Percentiles rank a stretch among this genome's conserved stretches.
Evolutionary conservation across 2,113 vertebrate genomes (phyloP).

Genomic region (Hippocampus comes): DNA sequence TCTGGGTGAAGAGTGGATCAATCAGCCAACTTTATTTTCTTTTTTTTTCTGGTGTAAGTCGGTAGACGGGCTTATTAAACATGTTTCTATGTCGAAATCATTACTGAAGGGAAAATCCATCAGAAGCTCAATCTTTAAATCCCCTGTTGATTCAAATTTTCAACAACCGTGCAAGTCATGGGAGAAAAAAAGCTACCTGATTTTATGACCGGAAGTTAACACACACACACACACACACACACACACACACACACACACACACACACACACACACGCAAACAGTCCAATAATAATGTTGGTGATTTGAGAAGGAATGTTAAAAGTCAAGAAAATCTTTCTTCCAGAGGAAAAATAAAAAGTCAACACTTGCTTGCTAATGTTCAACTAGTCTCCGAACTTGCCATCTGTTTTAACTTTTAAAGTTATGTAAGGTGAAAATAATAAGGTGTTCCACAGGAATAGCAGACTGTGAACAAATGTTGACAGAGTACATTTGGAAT

Average conservation of each 20-base stretch:
- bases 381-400: not conserved
- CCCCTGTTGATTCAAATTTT: not conserved
- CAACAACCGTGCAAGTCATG: not conserved
- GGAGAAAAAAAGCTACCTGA: not conserved
- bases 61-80: not conserved
- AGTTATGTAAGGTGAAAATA: conserved; percentile 1
- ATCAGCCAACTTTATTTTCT: not conserved
- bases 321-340: not conserved
- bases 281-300: not conserved
- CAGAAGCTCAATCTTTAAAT: not conserved
- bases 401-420: conserved; percentile 2
- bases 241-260: not conserved
- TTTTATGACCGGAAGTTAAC: not conserved
- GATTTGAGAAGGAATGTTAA: conserved; percentile 1
- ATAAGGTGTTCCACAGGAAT: not conserved
- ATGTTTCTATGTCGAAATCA: not conserved
- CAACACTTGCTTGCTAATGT: not conserved
- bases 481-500: too few species aligned
- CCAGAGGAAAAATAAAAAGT: not conserved
- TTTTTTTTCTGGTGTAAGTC: not conserved
- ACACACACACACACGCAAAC: not conserved
- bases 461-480: not conserved
- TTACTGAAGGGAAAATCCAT: not conserved
- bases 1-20: not conserved
- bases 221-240: not conserved